Conservation (phyloP, 2,888 invertebrate genomes). For the Torymus tubicola region DNA sequence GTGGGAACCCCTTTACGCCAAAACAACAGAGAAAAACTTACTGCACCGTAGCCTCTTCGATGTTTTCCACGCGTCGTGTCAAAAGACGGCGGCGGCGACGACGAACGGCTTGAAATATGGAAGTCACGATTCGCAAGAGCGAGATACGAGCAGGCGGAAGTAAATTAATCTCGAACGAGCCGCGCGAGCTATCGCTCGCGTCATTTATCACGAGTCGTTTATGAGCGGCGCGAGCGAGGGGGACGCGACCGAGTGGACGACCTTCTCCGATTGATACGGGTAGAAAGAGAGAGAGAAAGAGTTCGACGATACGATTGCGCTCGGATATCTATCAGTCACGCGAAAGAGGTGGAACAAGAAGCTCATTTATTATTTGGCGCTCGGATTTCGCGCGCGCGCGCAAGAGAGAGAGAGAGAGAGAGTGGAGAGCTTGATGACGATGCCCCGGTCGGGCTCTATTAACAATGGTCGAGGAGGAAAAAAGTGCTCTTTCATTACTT, state of each 20-base stretch:
- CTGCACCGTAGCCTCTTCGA: background rate
- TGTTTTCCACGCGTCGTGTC: conserved; percentile 4
- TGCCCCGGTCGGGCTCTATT: conserved; percentile 19
- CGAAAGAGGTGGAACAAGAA: conserved; percentile 46
- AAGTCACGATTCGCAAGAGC: conserved; percentile 48
- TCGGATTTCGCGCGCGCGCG: conserved; percentile 11
- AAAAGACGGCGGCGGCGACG: background rate
- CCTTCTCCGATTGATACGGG: conserved; percentile 48
- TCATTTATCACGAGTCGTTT: conserved; percentile 75
- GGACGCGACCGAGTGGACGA: conserved; percentile 41
- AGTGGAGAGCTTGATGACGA: conserved; percentile 7
- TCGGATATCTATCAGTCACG: conserved; percentile 47
- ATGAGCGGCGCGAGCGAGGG: conserved; percentile 60
- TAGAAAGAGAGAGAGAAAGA: background rate
- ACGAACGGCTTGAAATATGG: conserved; percentile 40
- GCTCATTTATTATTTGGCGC: conserved; percentile 47
- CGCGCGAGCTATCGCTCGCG: conserved; percentile 59
- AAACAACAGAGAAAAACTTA: too few species aligned
- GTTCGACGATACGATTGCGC: conserved; percentile 30
- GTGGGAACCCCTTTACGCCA: background rate
- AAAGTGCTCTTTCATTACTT: conserved; percentile 31
- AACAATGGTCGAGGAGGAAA: conserved; percentile 7
- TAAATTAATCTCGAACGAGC: conserved; percentile 74
- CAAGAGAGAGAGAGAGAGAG: too few species aligned
- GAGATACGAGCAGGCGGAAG: conserved; percentile 55